A percentile compares a stretch with the other conserved stretches of the same genome.
Evolutionary conservation across 2,113 vertebrate species (phyloP).

Genomic region (Campylorhamphus procurvoides): DNA sequence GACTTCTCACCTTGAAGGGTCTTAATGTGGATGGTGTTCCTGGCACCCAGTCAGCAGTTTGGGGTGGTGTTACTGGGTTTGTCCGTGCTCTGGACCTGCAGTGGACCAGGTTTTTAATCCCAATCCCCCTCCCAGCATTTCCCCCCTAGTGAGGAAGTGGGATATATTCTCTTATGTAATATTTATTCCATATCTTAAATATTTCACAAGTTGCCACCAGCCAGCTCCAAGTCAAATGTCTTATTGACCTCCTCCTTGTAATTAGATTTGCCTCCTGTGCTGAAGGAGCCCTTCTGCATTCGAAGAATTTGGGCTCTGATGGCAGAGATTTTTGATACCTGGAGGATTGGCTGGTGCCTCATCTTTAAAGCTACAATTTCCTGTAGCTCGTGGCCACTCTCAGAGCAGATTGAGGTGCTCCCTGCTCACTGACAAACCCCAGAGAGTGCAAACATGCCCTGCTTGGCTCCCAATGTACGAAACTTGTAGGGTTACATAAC

Average conservation of each 20-base stretch:
- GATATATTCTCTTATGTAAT: neutral
- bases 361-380: neutral
- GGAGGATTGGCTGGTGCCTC: neutral
- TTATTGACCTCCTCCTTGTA: neutral
- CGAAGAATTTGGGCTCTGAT: neutral
- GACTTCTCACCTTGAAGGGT: neutral
- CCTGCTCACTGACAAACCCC: neutral
- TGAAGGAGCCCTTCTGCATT: neutral
- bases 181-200: neutral
- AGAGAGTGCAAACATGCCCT: neutral
- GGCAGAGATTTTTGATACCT: neutral
- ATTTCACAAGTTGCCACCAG: neutral
- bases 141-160: neutral
- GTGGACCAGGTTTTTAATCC: neutral
- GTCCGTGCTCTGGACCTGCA: no score
- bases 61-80: neutral
- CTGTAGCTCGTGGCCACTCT: neutral
- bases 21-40: fast-evolving
- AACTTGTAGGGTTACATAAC: conserved; percentile 62
- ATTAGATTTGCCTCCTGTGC: neutral
- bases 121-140: neutral
- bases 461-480: neutral
- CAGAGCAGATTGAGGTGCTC: neutral
- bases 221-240: neutral
- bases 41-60: neutral